These are phyloP conservation scores for Sebastes itinus DNA, from an alignment of 2,797 vertebrate species.

Conservation along the genomic window DNA sequence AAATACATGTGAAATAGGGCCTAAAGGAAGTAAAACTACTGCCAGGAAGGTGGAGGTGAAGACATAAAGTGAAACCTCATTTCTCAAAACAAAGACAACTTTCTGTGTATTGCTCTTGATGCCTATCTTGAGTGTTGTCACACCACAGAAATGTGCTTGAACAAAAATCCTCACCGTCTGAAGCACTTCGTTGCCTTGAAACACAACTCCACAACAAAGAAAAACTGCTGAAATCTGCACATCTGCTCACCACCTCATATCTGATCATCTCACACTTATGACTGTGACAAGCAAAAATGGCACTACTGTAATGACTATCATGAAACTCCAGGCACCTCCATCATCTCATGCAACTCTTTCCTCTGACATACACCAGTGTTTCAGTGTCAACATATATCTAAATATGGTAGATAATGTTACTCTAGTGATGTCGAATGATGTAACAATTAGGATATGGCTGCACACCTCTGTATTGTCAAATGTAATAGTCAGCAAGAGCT, in stretches of 20 bases:
- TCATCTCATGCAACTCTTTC: not conserved
- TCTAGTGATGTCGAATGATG: not conserved
- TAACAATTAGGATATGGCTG: slow-evolving; percentile 1
- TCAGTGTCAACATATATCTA: not conserved
- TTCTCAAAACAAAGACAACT: slow-evolving; percentile 29
- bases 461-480: slow-evolving; percentile 8
- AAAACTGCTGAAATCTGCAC: slow-evolving; percentile 61
- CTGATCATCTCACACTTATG: slow-evolving; percentile 21
- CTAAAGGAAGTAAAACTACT: slow-evolving; percentile 23
- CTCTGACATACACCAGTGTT: not conserved
- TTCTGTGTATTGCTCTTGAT: slow-evolving; percentile 31
- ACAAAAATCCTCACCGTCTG: slow-evolving; percentile 7
- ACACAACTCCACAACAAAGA: slow-evolving; percentile 46
- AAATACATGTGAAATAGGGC: not conserved
- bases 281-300: slow-evolving; percentile 12
- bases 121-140: slow-evolving; percentile 36
- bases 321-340: not conserved
- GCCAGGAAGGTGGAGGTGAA: slow-evolving; percentile 1
- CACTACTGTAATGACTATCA: not conserved
- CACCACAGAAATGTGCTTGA: slow-evolving; percentile 2
- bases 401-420: not conserved
- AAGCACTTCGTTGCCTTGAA: slow-evolving; percentile 28
- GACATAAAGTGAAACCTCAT: slow-evolving; percentile 28
- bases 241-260: slow-evolving; percentile 7
- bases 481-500: not conserved